Evolutionary conservation across 2,797 vertebrate species (phyloP), one percentile per base, ranked within the genome.

Genomic region (Myotis pilosus): DNA sequence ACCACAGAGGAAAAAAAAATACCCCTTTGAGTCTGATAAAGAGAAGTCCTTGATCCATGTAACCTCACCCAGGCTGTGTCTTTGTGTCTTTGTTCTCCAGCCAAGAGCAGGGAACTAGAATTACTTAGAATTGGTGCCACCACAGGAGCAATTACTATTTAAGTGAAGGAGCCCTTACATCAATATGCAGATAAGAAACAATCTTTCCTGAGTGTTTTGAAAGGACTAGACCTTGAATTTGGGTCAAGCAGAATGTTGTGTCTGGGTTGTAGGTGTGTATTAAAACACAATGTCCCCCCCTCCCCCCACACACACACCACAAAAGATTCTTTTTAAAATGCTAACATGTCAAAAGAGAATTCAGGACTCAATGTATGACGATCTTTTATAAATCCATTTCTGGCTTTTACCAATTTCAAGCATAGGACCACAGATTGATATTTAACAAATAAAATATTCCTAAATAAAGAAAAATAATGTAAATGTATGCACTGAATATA

Each of bases 311-410:
- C 57, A 60, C 10, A 55, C 3, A 57, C 22, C 22, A 53, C 17
- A 62, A 62, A 62, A 55, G 6, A 66, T 33, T 3, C 8, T 33
- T 23, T 49, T 66, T 51, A 81, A 86, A 92, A 91, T 69, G 6
- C 15, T 84, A 79, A 75, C 30, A 44, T 47, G 49, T 71, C n/a
- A 25, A 91, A 84, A 89, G 66, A 92, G 62, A 94, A 94, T 62
- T 13, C 33, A 92, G 22, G 25, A 84, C 8, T 33, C 47, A 84
- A 23, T 41, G 7, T 71, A 51, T 78, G 23, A 53, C 53, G 20
- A 62, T 64, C 33, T 51, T 76, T 86, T n/a, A 74, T 5, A 78
- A 89, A 79, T 69, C 28, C 3, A 71, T 86, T 88, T 36, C 38
- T 87, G 4, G 85, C 5, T 57, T 88, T 60, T 81, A 66, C 19